These are phyloP conservation scores for Bovichtus diacanthus DNA, from an alignment of 2,797 vertebrate genomes.

Conservation along the genomic window DNA sequence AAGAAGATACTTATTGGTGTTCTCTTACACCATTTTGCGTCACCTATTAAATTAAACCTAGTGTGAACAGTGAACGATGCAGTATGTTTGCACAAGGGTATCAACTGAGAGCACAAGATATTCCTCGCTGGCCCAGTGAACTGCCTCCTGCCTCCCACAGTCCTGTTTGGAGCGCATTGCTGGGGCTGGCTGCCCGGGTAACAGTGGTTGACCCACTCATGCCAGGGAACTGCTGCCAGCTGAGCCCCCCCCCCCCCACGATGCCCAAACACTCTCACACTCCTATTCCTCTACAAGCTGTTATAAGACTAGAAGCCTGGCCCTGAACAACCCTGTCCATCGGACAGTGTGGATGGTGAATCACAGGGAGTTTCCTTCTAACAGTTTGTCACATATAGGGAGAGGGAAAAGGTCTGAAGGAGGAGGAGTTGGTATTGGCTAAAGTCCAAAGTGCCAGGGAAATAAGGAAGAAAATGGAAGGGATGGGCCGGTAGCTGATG, in stretches of 20 bases:
- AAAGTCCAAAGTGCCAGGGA: conserved; percentile 19
- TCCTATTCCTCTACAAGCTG: conserved; percentile 56
- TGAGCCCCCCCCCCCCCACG: conserved; percentile 22
- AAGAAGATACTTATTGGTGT: neutral
- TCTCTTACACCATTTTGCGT: conserved; percentile 33
- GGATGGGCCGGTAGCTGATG: conserved; percentile 49
- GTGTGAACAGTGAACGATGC: conserved; percentile 23
- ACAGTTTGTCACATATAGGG: conserved; percentile 30
- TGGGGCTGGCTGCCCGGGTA: conserved; percentile 57
- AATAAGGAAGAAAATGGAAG: conserved; percentile 33
- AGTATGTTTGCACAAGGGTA: conserved; percentile 31
- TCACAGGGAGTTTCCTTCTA: conserved; percentile 78
- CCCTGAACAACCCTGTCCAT: conserved; percentile 35
- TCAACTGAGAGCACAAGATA: conserved; percentile 36
- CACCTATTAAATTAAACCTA: conserved; percentile 4
- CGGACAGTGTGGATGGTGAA: conserved; percentile 59
- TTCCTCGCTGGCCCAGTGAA: conserved; percentile 38
- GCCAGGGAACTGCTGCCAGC: conserved; percentile 55
- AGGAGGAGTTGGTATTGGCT: conserved; percentile 15
- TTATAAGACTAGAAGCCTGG: conserved; percentile 51
- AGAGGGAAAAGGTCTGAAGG: conserved; percentile 36
- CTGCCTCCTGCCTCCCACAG: conserved; percentile 50
- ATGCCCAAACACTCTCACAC: conserved; percentile 17
- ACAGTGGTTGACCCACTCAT: conserved; percentile 65
- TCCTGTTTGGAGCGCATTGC: conserved; percentile 54